Conservation (phyloP, 1,140 invertebrate genomes). For the Zaprionus camerounensis region DNA sequence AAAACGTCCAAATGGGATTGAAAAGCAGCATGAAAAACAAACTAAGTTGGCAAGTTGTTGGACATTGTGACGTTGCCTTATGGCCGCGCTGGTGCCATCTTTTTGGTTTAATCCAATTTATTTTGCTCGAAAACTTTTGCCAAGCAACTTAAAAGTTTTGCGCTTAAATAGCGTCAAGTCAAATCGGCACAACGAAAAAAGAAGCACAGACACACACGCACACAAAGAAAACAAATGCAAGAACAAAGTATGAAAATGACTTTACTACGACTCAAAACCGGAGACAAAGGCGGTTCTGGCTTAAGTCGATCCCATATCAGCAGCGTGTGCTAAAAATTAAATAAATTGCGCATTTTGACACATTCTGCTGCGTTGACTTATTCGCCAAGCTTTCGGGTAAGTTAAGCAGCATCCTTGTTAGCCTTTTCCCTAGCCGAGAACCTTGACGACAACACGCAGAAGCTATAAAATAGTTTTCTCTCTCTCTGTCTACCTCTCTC, state of each 20-base stretch:
- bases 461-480: slow-evolving; percentile 80
- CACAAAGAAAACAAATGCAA: slow-evolving; percentile 20
- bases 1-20: slow-evolving; percentile 45
- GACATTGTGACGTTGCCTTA: slow-evolving; percentile 66
- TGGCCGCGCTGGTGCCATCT: slow-evolving; percentile 76
- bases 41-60: slow-evolving; percentile 72
- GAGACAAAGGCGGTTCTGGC: slow-evolving; percentile 12
- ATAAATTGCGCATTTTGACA: slow-evolving; percentile 82
- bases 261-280: slow-evolving; percentile 42
- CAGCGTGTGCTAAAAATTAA: slow-evolving; percentile 72
- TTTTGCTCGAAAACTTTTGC: slow-evolving; percentile 72
- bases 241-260: slow-evolving; percentile 76
- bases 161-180: slow-evolving; percentile 79
- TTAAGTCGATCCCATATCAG: slow-evolving; percentile 52
- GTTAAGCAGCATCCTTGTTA: slow-evolving; percentile 58
- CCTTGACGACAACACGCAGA: slow-evolving; percentile 74
- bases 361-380: slow-evolving; percentile 82
- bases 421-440: slow-evolving; percentile 45
- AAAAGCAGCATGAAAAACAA: slow-evolving; percentile 41
- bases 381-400: slow-evolving; percentile 39
- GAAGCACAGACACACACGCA: slow-evolving; percentile 16
- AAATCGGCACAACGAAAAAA: slow-evolving; percentile 55
- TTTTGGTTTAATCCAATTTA: slow-evolving; percentile 83
- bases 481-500: neutral
- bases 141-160: slow-evolving; percentile 79